Evolutionary conservation across 1,140 invertebrate genomes (phyloP), one percentile per base, ranked within the genome.

Genomic region (Caenorhabditis latens): DNA sequence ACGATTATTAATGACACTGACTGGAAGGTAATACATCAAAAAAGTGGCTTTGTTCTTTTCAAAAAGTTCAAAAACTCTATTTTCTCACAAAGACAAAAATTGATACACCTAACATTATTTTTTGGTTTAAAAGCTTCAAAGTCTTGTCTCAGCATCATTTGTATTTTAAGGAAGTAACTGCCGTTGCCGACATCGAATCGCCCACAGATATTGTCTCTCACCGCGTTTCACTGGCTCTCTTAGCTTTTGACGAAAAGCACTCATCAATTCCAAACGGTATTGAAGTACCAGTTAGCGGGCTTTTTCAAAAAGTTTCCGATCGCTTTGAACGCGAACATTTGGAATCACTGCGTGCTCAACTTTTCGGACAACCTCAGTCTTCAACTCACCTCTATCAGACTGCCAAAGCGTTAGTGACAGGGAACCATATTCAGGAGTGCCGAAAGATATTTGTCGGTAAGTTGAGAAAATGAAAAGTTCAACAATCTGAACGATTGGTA

Each of bases 131-230:
- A 32, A 2, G 2, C 32, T 32, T 32, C 0, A 32, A 32, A 32
- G 32, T 32, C 32, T 32, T 0, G 2, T 16, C 50, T 53, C 50
- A 53, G 50, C 0, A 58, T 19, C 4, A 58, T 58, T 58, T 32
- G 32, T n/a, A 71, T 11, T 63, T 84, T 24, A 6, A 88, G 82
- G 63, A 65, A 71, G 84, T 88, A 14, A 88, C 57, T 13, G 83
- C 83, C 3, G 84, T 88, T 24, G 87, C 87, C 1, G 87, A 88
- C 48, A 88, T 88, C 16, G 83, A 88, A 71, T 67, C 83, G 0
- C 87, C 87, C 5, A 46, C 65, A 1, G 87, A 88, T 48, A 88
- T 88, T 55, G 84, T 88, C 48, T 88, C 87, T 19, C 87, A 88
- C 71, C 61, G 87, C n/a, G 48, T 88, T n/a, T 85, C 83, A 7